Percentiles rank a stretch among this genome's conserved stretches.
Evolutionary conservation across 1,140 invertebrate genomes (phyloP).

Genomic region (Musca domestica): DNA sequence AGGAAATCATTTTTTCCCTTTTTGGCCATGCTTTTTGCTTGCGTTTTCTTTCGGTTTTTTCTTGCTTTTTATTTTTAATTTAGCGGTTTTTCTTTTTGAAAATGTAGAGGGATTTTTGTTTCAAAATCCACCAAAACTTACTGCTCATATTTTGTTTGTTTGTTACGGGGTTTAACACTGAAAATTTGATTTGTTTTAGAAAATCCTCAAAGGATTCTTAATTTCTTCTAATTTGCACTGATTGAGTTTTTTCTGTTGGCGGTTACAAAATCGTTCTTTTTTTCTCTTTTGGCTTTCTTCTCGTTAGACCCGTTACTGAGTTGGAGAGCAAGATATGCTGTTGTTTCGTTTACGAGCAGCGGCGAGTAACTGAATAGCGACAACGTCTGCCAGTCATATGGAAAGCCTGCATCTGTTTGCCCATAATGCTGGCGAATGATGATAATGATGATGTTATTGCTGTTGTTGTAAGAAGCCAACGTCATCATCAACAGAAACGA

Average conservation of each 20-base stretch:
- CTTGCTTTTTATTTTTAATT: slow-evolving; percentile 24
- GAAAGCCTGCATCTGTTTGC: slow-evolving; percentile 14
- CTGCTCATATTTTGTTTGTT: slow-evolving; percentile 29
- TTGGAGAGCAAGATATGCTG: slow-evolving; percentile 22
- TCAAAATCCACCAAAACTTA: slow-evolving; percentile 23
- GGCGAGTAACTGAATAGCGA: slow-evolving; percentile 29
- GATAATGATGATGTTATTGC: neutral
- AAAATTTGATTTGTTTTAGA: slow-evolving; percentile 20
- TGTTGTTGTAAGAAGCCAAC: neutral
- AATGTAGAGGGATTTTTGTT: slow-evolving; percentile 2
- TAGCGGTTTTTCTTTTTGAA: neutral
- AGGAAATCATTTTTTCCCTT: neutral
- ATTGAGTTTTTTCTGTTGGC: neutral
- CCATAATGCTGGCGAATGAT: too few species aligned
- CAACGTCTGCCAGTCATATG: neutral
- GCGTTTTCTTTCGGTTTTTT: neutral
- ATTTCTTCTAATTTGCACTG: slow-evolving; percentile 13
- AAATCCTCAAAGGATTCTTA: slow-evolving; percentile 23
- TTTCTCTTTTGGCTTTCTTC: slow-evolving; percentile 19
- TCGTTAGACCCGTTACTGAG: neutral
- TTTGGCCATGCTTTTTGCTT: slow-evolving; percentile 16
- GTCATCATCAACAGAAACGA: neutral
- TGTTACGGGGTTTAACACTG: slow-evolving; percentile 19
- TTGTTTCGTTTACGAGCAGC: slow-evolving; percentile 27
- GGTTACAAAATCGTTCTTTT: slow-evolving; percentile 13